These are phyloP conservation scores for Mus musculus DNA, from an alignment of 2,113 vertebrate species.

Conservation along the genomic window DNA sequence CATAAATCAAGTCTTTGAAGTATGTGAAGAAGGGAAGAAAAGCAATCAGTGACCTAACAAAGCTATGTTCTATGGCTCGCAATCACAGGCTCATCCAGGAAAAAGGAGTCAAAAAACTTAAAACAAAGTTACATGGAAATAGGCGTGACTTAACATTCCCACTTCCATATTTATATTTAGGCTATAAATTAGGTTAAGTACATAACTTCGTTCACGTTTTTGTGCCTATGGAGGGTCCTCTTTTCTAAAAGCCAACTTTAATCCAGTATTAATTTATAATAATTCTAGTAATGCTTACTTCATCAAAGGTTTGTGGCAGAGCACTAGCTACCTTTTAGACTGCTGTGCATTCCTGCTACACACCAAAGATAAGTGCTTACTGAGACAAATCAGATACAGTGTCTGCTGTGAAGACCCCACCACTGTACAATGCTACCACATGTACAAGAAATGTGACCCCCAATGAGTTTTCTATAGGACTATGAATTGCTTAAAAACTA, in stretches of 20 bases:
- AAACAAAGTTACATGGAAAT: not conserved
- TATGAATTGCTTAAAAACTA: conserved; percentile 23
- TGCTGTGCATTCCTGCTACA: not conserved
- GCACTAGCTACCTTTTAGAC: conserved; percentile 22
- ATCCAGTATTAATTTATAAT: conserved; percentile 39
- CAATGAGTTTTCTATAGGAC: conserved; percentile 30
- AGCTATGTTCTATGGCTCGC: not conserved
- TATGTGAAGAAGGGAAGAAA: conserved; percentile 42
- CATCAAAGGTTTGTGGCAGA: conserved; percentile 1
- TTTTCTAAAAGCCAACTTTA: conserved; percentile 43
- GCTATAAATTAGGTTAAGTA: not conserved
- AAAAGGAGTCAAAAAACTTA: conserved; percentile 37
- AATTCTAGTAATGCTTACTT: conserved; percentile 50
- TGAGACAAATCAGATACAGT: not conserved
- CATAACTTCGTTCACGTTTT: not conserved
- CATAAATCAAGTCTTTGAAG: conserved; percentile 58
- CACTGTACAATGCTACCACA: not conserved
- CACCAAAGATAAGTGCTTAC: not conserved
- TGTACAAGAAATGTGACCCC: conserved; percentile 30
- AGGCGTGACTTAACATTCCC: not conserved
- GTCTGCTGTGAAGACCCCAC: conserved; percentile 10
- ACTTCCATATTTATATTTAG: conserved; percentile 29
- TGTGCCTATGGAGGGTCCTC: not conserved
- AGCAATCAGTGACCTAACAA: conserved; percentile 29
- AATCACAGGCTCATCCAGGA: not conserved